phyloP scores from a whole-genome alignment of 2,113 vertebrate species.

The Antigone vipio region DNA sequence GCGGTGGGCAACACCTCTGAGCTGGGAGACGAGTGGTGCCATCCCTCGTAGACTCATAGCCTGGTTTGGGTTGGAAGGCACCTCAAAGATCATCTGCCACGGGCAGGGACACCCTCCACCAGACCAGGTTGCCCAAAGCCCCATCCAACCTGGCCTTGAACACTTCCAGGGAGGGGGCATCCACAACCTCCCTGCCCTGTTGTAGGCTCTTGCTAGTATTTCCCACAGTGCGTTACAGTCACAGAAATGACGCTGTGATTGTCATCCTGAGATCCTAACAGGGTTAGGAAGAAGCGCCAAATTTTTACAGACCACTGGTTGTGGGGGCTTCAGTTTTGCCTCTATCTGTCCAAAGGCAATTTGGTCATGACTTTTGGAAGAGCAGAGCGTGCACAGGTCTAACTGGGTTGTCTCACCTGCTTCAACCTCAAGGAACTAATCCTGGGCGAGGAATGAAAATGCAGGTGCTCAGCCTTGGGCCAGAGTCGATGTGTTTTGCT shows the following conservation, averaged over 20 bases:
- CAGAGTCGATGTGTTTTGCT: not conserved
- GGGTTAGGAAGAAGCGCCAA: not conserved
- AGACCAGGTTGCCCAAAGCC: no score
- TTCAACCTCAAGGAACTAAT: not conserved
- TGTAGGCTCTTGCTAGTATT: not conserved
- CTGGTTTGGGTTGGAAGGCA: no score
- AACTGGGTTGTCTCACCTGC: not conserved
- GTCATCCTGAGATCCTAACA: not conserved
- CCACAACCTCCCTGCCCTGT: not conserved
- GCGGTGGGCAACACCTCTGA: not conserved
- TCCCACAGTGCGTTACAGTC: not conserved
- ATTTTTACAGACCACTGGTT: not conserved
- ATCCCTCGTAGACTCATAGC: not conserved
- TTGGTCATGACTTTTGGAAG: not conserved
- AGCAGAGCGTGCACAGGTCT: not conserved
- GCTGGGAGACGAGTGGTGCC: not conserved
- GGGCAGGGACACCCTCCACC: no score
- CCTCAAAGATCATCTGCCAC: no score
- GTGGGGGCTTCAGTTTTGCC: not conserved
- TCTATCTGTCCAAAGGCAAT: not conserved
- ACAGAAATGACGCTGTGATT: not conserved
- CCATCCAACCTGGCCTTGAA: no score
- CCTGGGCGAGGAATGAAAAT: not conserved
- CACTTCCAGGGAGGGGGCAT: no score
- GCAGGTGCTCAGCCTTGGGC: not conserved